phyloP scores from a whole-genome alignment of 2,113 vertebrate genomes.

The Siniperca knerii region DNA sequence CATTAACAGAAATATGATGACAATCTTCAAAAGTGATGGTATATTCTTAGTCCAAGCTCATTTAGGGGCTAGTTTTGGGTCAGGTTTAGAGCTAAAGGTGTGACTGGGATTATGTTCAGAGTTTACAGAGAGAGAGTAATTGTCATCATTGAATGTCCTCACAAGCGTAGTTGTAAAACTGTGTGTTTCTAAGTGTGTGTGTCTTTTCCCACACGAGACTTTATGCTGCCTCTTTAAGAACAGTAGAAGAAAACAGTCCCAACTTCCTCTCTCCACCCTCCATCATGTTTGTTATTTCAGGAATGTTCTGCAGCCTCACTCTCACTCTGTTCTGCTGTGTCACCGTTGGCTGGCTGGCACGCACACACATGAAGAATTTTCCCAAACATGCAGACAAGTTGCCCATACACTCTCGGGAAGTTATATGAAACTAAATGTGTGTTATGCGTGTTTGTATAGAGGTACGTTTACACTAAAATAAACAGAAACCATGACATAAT shows the following conservation, averaged over 20 bases:
- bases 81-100: background rate
- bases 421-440: background rate
- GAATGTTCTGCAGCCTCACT: conserved; percentile 75
- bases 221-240: too few relatives aligned
- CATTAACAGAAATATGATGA: background rate
- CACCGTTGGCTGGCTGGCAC: conserved; percentile 48
- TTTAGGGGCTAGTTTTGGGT: background rate
- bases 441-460: background rate
- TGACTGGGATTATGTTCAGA: background rate
- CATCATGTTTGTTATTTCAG: conserved; percentile 73
- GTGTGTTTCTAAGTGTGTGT: too few relatives aligned
- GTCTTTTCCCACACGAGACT: conserved; percentile 17
- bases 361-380: background rate
- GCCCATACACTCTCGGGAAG: background rate
- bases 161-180: background rate
- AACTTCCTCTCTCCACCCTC: conserved; percentile 69
- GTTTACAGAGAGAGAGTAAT: background rate
- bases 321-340: conserved; percentile 66
- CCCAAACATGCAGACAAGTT: background rate
- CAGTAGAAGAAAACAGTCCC: conserved; percentile 36
- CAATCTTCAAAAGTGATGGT: background rate
- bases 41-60: background rate
- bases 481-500: background rate
- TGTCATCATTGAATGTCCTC: background rate
- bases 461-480: background rate